Base-by-base conservation (phyloP, 2,888 invertebrate species). In the Nowickia ferox region DNA sequence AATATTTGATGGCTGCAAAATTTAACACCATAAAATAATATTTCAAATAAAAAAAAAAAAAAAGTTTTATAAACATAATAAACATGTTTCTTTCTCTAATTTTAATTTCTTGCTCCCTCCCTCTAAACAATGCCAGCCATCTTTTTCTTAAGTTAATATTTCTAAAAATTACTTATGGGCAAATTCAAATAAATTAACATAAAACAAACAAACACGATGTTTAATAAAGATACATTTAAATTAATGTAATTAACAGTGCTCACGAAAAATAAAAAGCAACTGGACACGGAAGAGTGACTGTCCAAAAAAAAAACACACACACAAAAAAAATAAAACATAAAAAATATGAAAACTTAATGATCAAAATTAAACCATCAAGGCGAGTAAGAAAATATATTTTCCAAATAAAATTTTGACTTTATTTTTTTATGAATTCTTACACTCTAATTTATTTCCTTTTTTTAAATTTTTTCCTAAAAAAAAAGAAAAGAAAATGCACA, bases 251-350 rank as follows among this genome's bases (percentile, higher is more conserved):
- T 71, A 83, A 76, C 61, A 63, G 38, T 11, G 59, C 30, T 69
- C 19, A 59, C 13, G 57, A 68, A 68, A 51, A 74, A 57, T 19
- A 9, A 17, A 30, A 57, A 15, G 3, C 42, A 71, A 65, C 46
- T 77, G 51, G 83, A 44, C 19, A 83, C 59, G 83, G 65, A 59
- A 83, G 83, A 83, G 77, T 77, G 83, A 72, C 13, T 59, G 51
- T 51, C 9, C n/a, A n/a, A n/a, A n/a, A n/a, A 17, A 65, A 76
- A 63, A 76, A 10, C 6, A 53, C 17, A 69, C 11, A 42, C n/a
- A 57, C 74, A 74, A 40, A 63, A 69, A 38, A 38, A 68, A 79
- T 44, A 63, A 63, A 46, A 3, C 51, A 55, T 19, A 66, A 5
- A 17, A 22, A 17, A 40, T 30, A 30, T 30, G 30, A 9, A 51